Conservation (phyloP, 2,797 vertebrate species). For the Hyperoplus immaculatus region DNA sequence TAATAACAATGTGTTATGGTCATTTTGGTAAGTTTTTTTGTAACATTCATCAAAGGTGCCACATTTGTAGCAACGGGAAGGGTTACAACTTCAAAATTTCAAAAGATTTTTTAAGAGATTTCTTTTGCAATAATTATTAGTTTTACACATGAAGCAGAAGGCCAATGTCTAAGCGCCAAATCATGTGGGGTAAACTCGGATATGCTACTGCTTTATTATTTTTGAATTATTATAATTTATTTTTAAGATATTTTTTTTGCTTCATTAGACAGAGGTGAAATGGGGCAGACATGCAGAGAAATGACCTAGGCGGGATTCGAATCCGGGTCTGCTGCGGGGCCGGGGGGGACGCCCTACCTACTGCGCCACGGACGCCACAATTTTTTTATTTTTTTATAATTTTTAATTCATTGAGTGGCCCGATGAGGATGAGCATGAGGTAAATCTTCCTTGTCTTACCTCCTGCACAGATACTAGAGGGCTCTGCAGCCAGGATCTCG, state of each 20-base stretch:
- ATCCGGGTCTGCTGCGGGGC: too few species aligned
- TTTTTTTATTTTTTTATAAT: background rate
- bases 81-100: background rate
- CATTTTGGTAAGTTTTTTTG: background rate
- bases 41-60: background rate
- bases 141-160: background rate
- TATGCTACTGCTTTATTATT: background rate
- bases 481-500: slow-evolving; percentile 97
- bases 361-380: too few species aligned
- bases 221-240: too few species aligned
- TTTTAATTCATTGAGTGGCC: background rate
- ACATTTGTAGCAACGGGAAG: background rate
- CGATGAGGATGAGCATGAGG: slow-evolving; percentile 3
- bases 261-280: too few species aligned
- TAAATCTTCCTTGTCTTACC: slow-evolving; percentile 81
- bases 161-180: background rate
- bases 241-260: too few species aligned
- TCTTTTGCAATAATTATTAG: background rate
- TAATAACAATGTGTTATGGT: background rate
- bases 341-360: too few species aligned
- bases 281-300: too few species aligned
- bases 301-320: too few species aligned
- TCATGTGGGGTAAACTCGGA: background rate
- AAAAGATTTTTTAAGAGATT: background rate
- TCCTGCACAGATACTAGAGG: slow-evolving; percentile 98